Evolutionary conservation across 2,797 vertebrate genomes (phyloP).

Genomic region (Siniperca undulata): DNA sequence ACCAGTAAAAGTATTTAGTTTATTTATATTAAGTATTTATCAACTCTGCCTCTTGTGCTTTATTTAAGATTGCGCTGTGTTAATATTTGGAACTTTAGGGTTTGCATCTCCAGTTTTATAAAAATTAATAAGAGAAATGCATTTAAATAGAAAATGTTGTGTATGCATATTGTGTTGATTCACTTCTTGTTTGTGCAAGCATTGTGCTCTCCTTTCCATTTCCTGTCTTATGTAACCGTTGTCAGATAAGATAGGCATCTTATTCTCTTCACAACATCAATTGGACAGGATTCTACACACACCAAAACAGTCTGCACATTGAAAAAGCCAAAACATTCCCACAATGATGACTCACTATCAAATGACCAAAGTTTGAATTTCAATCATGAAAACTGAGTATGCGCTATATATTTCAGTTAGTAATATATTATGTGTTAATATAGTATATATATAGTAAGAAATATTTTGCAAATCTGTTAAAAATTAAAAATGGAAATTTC

Average conservation of each 20-base stretch:
- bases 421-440: too few species aligned
- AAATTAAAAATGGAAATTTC: background rate
- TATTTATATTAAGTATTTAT: background rate
- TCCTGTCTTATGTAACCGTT: conserved; percentile 59
- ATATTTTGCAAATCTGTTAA: background rate
- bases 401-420: background rate
- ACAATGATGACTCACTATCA: conserved; percentile 21
- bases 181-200: conserved; percentile 19
- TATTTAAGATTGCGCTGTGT: background rate
- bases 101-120: background rate
- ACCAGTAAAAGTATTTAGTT: background rate
- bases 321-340: conserved; percentile 35
- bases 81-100: background rate
- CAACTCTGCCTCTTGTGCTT: background rate
- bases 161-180: conserved; percentile 5
- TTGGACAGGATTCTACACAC: conserved; percentile 10
- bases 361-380: conserved; percentile 26
- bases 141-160: background rate
- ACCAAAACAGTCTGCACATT: conserved; percentile 19
- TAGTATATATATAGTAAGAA: background rate
- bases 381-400: background rate
- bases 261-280: conserved; percentile 36
- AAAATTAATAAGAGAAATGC: background rate
- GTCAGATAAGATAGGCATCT: conserved; percentile 54
- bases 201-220: conserved; percentile 43